Percentiles rank a stretch among this genome's conserved stretches.
Evolutionary conservation across 2,888 invertebrate genomes (phyloP).

Genomic region (Cataglyphis albicans): DNA sequence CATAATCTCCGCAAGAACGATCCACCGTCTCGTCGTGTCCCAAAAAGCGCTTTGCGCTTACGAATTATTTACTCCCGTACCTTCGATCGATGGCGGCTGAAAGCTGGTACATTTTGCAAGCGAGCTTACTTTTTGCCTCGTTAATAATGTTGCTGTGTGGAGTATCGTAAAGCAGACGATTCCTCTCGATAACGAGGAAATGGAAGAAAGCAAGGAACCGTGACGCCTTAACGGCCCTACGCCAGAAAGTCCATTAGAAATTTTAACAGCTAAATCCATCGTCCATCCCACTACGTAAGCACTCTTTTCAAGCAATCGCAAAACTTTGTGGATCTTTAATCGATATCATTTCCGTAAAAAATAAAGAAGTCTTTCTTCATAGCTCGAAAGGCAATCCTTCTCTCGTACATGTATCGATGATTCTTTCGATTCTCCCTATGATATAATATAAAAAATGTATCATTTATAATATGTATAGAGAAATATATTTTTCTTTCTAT

Average conservation of each 20-base stretch:
- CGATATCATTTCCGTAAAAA: slow-evolving; percentile 29
- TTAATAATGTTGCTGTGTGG: slow-evolving; percentile 43
- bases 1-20: slow-evolving; percentile 51
- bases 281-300: slow-evolving; percentile 3
- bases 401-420: neutral
- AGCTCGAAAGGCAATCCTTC: slow-evolving; percentile 5
- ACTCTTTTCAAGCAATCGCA: slow-evolving; percentile 22
- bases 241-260: slow-evolving; percentile 27
- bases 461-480: neutral
- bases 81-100: slow-evolving; percentile 34
- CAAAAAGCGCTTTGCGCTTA: slow-evolving; percentile 45
- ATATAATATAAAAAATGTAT: neutral
- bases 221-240: neutral
- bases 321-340: slow-evolving; percentile 37
- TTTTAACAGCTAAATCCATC: slow-evolving; percentile 17
- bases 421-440: neutral
- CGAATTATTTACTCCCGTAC: slow-evolving; percentile 43
- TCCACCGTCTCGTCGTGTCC: slow-evolving; percentile 3
- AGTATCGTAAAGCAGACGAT: slow-evolving; percentile 41
- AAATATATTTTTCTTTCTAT: neutral
- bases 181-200: slow-evolving; percentile 25
- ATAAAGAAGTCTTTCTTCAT: slow-evolving; percentile 13
- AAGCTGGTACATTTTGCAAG: slow-evolving; percentile 21
- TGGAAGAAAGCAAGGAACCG: slow-evolving; percentile 18
- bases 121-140: slow-evolving; percentile 40